These are phyloP conservation scores for Passerculus sandwichensis DNA, from an alignment of 2,797 vertebrate species.

Conservation along the genomic window DNA sequence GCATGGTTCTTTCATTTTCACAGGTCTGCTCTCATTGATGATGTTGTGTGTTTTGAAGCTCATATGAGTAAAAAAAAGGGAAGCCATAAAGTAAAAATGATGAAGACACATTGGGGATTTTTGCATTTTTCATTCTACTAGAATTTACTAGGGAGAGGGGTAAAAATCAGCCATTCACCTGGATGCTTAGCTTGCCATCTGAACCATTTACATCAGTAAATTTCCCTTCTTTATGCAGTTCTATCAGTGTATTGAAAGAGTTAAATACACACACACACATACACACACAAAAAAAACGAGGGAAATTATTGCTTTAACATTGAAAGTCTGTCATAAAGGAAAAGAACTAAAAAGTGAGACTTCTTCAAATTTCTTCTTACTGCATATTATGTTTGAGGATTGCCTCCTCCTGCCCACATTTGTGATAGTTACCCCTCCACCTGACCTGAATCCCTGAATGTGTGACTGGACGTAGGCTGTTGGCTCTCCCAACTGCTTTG, in stretches of 20 bases:
- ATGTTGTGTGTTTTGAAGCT: not conserved
- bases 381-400: not conserved
- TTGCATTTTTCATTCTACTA: not conserved
- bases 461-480: fast-evolving
- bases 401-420: not conserved
- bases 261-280: not conserved
- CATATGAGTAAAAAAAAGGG: not conserved
- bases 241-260: not conserved
- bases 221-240: not conserved
- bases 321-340: not conserved
- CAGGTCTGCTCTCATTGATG: not conserved
- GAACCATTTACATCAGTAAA: not conserved
- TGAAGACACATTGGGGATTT: not conserved
- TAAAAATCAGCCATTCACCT: not conserved
- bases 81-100: not conserved
- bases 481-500: not conserved
- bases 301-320: not conserved
- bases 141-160: not conserved
- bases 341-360: not conserved
- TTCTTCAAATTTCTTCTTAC: not conserved
- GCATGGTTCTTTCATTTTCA: not conserved
- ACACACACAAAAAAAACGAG: fast-evolving
- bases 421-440: not conserved
- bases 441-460: not conserved
- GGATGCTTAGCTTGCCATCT: not conserved